Conservation (phyloP, 2,888 invertebrate species). For the Pristionchus exspectatus region DNA sequence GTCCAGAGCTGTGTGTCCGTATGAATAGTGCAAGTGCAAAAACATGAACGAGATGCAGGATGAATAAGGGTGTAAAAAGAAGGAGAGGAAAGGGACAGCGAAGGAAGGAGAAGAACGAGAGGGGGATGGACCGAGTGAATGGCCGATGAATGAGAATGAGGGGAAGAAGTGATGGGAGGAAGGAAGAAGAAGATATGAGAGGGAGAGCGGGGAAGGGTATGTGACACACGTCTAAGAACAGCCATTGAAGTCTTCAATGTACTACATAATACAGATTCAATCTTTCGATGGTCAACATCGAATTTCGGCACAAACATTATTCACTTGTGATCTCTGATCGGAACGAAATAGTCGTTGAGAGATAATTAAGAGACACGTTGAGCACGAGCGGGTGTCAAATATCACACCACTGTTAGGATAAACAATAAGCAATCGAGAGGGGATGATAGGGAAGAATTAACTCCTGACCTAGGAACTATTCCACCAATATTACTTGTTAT, state of each 20-base stretch:
- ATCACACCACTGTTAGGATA: not conserved
- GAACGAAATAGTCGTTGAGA: not conserved
- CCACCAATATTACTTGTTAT: not conserved
- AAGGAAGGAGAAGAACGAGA: not conserved
- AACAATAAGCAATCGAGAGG: constrained; percentile 5
- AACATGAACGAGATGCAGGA: constrained; percentile 3
- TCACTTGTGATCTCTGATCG: not conserved
- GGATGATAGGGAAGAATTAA: not conserved
- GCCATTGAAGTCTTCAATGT: not conserved
- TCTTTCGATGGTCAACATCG: not conserved
- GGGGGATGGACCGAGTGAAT: constrained; percentile 2
- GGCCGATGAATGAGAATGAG: constrained; percentile 48
- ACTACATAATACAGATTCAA: not conserved
- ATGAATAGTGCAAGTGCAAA: constrained; percentile 9
- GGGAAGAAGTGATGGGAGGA: not conserved
- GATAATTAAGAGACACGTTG: not conserved
- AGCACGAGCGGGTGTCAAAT: not conserved
- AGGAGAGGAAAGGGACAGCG: constrained; percentile 19
- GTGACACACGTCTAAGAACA: not conserved
- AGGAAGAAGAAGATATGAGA: not conserved
- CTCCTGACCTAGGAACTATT: not conserved
- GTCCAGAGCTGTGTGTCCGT: not conserved
- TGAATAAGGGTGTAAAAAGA: constrained; percentile 33
- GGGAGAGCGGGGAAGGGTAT: not conserved
- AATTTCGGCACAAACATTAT: not conserved